A percentile compares a stretch with the other conserved stretches of the same genome.
phyloP scores from a whole-genome alignment of 2,888 invertebrate genomes.

The Heliconius hortense region DNA sequence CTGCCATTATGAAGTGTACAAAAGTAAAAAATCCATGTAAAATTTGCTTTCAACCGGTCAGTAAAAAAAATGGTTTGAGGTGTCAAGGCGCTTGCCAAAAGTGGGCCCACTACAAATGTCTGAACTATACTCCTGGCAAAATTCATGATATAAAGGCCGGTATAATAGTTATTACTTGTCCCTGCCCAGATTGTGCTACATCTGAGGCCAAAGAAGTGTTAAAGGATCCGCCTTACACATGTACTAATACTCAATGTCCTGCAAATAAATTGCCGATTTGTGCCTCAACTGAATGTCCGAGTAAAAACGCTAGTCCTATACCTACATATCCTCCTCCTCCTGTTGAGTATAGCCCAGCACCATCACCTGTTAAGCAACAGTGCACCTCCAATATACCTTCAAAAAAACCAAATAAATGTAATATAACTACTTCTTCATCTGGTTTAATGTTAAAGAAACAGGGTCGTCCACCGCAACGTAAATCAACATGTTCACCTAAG shows the following conservation, averaged over 20 bases:
- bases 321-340: constrained; percentile 32
- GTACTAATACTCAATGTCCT: constrained; percentile 49
- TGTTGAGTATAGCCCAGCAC: neutral
- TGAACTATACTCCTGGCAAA: constrained; percentile 58
- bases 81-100: constrained; percentile 62
- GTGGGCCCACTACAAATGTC: constrained; percentile 62
- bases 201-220: constrained; percentile 44
- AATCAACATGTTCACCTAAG: constrained; percentile 39
- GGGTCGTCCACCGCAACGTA: neutral
- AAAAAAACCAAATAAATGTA: neutral
- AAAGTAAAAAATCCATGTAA: constrained; percentile 61
- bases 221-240: constrained; percentile 45
- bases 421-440: neutral
- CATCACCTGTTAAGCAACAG: constrained; percentile 10
- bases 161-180: constrained; percentile 55
- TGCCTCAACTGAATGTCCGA: constrained; percentile 42
- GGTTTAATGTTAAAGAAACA: neutral
- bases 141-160: constrained; percentile 60
- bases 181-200: constrained; percentile 58
- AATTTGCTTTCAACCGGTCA: constrained; percentile 55
- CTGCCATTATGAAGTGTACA: constrained; percentile 31
- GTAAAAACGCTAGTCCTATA: constrained; percentile 36
- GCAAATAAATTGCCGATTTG: constrained; percentile 44
- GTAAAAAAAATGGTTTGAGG: constrained; percentile 56
- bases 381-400: neutral